phyloP scores from a whole-genome alignment of 2,888 invertebrate genomes.

The Tetheella fluctuosa region DNA sequence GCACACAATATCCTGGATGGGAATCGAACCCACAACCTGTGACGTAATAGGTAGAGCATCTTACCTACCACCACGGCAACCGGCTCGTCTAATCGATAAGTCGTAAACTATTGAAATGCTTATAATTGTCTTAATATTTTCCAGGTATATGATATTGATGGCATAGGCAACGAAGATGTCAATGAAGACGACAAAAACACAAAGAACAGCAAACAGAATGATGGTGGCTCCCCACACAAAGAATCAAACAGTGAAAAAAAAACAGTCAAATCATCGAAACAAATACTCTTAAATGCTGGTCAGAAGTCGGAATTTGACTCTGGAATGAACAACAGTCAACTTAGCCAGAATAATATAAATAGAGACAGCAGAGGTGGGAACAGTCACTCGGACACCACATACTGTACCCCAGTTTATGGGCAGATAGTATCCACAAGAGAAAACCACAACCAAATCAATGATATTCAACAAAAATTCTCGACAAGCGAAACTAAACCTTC shows the following conservation, averaged over 20 bases:
- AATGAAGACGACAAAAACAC: conserved; percentile 65
- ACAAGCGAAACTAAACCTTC: conserved; percentile 71
- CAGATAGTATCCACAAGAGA: conserved; percentile 78
- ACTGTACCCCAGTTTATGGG: conserved; percentile 78
- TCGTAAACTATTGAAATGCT: too few relatives aligned
- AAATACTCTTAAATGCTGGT: conserved; percentile 77
- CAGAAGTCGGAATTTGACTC: conserved; percentile 80
- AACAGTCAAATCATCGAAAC: conserved; percentile 75
- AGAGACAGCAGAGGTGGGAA: conserved; percentile 59
- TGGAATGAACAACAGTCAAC: conserved; percentile 78
- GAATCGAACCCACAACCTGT: too few relatives aligned
- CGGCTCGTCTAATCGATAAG: too few relatives aligned
- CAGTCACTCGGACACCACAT: conserved; percentile 69
- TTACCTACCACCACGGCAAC: too few relatives aligned
- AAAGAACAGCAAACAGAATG: conserved; percentile 46
- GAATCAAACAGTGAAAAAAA: conserved; percentile 51
- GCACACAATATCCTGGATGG: too few relatives aligned
- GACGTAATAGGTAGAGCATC: too few relatives aligned
- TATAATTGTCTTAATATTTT: conserved; percentile 22
- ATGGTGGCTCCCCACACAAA: conserved; percentile 55
- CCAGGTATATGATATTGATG: conserved; percentile 81
- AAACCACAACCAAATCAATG: conserved; percentile 79
- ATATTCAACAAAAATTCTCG: conserved; percentile 75
- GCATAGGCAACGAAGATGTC: conserved; percentile 69
- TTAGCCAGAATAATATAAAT: conserved; percentile 58